Evolutionary conservation across 2,113 vertebrate genomes (phyloP), one percentile per base, ranked within the genome.

Genomic region (Prunella himalayana): DNA sequence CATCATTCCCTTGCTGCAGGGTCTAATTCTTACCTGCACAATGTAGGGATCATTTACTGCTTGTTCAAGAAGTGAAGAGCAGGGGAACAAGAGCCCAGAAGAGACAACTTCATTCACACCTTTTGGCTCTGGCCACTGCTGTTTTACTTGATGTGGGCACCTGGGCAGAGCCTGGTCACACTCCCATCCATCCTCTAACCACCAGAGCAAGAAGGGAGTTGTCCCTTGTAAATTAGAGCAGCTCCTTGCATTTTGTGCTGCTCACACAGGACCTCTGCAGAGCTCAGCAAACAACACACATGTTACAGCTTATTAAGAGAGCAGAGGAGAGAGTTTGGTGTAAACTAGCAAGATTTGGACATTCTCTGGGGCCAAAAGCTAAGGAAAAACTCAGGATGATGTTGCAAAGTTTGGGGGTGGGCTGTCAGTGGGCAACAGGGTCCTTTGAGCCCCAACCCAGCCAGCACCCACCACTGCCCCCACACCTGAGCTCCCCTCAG

Each of bases 341-440:
- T 23, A 56, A 79, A 56, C 16, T 4, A 41, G n/a, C 13, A n/a
- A 64, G 10, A 70, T 51, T 31, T 56, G 41, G 11, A 10, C 20
- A 7, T 8, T 3, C 3, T 25, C n/a, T 4, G 24, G 3, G 2
- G 15, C 35, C 54, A 63, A 57, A 11, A 4, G 2, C 11, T 42
- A 7, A 24, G 19, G 25, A 8, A 84, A 83, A 59, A 7, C 25
- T 45, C n/a, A 33, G 71, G 53, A 61, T 7, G 1, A 50, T 14
- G 24, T 21, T 37, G 50, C 15, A 53, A 68, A 80, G 4, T 12
- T 20, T 30, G 21, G 49, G 19, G 7, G 24, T 2, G 41, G 17
- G 8, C 33, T 56, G 30, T 23, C 35, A 0, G 0, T 37, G 76
- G 22, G 23, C 13, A 44, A 3, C 0, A 0, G 14, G 5, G 21